Evolutionary conservation across 1,140 invertebrate genomes (phyloP).

Genomic region (Diprion similis): DNA sequence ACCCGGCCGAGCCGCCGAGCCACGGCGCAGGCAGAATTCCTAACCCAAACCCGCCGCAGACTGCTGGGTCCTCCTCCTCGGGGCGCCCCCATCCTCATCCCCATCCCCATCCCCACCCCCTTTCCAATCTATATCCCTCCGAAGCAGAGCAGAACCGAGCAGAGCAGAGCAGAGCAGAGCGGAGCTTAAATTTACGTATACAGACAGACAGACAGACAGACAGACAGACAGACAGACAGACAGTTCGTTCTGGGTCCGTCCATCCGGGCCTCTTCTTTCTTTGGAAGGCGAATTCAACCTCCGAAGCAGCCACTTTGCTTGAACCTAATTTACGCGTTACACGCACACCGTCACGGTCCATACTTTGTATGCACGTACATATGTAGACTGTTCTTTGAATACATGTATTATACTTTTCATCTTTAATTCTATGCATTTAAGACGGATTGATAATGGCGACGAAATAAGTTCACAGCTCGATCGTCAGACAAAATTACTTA

Average conservation of each 20-base stretch:
- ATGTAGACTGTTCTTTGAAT: no score
- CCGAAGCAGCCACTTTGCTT: neutral
- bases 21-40: neutral
- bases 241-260: neutral
- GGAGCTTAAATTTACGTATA: neutral
- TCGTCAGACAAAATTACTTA: no score
- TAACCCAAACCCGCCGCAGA: conserved; percentile 4
- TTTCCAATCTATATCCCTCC: conserved; percentile 5
- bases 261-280: neutral
- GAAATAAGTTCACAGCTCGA: no score
- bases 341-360: no score
- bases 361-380: no score
- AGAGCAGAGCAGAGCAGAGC: neutral
- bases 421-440: no score
- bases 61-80: neutral
- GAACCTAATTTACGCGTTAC: no score
- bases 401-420: no score
- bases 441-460: no score
- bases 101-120: neutral
- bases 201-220: no score
- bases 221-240: no score
- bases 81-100: neutral
- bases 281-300: neutral
- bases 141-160: neutral
- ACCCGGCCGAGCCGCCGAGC: neutral